Evolutionary conservation across 2,797 vertebrate species (phyloP).

Genomic region (Moxostoma hubbsi): DNA sequence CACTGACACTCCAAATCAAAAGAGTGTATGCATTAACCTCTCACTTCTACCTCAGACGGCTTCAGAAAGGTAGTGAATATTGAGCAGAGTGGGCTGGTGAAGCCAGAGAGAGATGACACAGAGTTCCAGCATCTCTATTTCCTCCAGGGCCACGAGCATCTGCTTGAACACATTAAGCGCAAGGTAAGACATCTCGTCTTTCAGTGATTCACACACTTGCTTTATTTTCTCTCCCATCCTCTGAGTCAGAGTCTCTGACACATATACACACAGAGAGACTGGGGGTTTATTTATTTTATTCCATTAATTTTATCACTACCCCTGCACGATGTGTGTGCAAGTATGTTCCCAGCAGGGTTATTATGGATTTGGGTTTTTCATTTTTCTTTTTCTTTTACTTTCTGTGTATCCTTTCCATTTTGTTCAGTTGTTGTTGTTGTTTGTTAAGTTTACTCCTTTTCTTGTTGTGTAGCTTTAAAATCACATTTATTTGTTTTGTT

Average conservation of each 20-base stretch:
- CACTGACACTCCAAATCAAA: background rate
- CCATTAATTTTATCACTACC: background rate
- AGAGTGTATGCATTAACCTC: constrained; percentile 27
- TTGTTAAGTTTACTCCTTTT: too few relatives aligned
- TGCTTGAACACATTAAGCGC: constrained; percentile 94
- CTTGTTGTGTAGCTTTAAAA: too few relatives aligned
- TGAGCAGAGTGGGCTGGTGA: constrained; percentile 92
- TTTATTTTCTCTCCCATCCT: background rate
- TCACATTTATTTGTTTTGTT: too few relatives aligned
- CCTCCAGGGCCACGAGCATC: constrained; percentile 91
- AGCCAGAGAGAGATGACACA: constrained; percentile 90
- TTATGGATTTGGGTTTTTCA: too few relatives aligned
- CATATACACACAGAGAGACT: background rate
- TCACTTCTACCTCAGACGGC: constrained; percentile 77
- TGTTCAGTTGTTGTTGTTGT: too few relatives aligned
- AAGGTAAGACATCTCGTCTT: constrained; percentile 79
- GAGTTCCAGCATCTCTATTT: constrained; percentile 97
- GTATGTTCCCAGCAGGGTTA: constrained; percentile 57
- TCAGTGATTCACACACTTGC: constrained; percentile 27
- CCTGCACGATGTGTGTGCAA: background rate
- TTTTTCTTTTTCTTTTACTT: too few relatives aligned
- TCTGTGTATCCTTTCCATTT: too few relatives aligned
- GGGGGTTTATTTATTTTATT: background rate
- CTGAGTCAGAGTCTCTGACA: too few relatives aligned
- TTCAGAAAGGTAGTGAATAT: constrained; percentile 97